Conservation (phyloP, 2,797 vertebrate genomes). For the Danionella dracula region DNA sequence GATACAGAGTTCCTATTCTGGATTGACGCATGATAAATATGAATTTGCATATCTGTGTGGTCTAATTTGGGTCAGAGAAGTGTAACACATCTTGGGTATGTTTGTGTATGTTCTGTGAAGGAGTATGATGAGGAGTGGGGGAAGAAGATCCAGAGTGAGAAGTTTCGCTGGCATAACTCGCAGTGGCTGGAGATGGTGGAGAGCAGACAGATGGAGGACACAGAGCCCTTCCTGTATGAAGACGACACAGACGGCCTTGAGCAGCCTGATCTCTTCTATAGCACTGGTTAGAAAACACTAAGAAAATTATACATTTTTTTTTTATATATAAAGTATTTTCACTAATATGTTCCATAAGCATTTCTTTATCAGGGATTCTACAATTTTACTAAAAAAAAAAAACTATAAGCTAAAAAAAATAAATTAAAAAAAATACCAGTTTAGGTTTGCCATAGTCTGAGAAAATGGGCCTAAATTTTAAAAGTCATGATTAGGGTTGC, state of each 20-base stretch:
- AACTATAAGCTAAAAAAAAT: too few relatives aligned
- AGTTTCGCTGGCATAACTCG: slow-evolving; percentile 93
- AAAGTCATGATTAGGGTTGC: too few relatives aligned
- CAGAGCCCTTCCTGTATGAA: slow-evolving; percentile 83
- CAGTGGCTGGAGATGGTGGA: slow-evolving; percentile 97
- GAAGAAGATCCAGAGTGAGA: slow-evolving; percentile 90
- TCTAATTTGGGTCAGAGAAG: not conserved
- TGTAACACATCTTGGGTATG: not conserved
- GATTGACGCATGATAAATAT: slow-evolving; percentile 6
- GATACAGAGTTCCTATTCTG: not conserved
- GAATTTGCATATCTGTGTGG: slow-evolving; percentile 18
- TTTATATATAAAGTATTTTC: too few relatives aligned
- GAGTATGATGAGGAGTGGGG: slow-evolving; percentile 96
- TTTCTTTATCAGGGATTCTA: too few relatives aligned
- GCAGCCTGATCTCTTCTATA: slow-evolving; percentile 86
- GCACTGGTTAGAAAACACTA: slow-evolving; percentile 68
- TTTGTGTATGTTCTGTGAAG: slow-evolving; percentile 54
- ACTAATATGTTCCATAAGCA: too few relatives aligned
- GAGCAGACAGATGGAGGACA: slow-evolving; percentile 85
- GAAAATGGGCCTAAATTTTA: too few relatives aligned
- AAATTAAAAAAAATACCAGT: too few relatives aligned
- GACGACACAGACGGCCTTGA: slow-evolving; percentile 81
- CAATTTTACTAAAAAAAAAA: too few relatives aligned
- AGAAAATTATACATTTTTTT: too few relatives aligned
- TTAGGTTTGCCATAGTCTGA: too few relatives aligned